Conservation (phyloP, 2,888 invertebrate genomes). For the Nemurella pictetii region DNA sequence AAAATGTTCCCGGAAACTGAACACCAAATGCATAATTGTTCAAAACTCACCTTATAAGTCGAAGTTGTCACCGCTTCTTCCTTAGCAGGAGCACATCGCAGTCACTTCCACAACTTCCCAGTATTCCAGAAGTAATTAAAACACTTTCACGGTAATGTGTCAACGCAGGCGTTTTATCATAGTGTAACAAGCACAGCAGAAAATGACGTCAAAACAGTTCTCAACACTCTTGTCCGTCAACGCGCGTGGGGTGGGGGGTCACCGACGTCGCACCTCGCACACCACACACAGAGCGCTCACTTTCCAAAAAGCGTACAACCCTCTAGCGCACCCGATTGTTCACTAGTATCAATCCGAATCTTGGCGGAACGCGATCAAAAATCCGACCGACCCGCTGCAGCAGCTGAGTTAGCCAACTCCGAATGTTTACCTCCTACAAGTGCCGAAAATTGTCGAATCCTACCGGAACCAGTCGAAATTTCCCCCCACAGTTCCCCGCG, state of each 20-base stretch:
- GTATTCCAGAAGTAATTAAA: not conserved
- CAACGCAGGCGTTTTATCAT: not conserved
- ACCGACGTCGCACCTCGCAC: not conserved
- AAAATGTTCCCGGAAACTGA: not conserved
- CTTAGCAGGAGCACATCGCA: not conserved
- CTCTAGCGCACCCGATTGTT: not conserved
- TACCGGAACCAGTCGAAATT: conserved; percentile 41
- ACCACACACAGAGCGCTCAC: not conserved
- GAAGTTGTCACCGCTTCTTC: not conserved
- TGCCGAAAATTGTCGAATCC: conserved; percentile 44
- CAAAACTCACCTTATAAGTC: not conserved
- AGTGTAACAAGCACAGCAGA: not conserved
- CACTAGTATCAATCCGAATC: conserved; percentile 33
- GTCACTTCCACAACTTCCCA: not conserved
- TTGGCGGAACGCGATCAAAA: conserved; percentile 35
- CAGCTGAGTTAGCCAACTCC: conserved; percentile 34
- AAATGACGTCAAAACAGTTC: conserved; percentile 5
- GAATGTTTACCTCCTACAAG: conserved; percentile 46
- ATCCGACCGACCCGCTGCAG: conserved; percentile 37
- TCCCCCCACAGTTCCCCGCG: conserved; percentile 24
- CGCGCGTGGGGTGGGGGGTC: not conserved
- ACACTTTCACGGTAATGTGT: not conserved
- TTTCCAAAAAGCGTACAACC: conserved; percentile 2
- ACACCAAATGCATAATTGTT: not conserved
- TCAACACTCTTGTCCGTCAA: not conserved